Evolutionary conservation across 2,113 vertebrate species (phyloP), one percentile per base, ranked within the genome.

Genomic region (Psilopogon haemacephalus): DNA sequence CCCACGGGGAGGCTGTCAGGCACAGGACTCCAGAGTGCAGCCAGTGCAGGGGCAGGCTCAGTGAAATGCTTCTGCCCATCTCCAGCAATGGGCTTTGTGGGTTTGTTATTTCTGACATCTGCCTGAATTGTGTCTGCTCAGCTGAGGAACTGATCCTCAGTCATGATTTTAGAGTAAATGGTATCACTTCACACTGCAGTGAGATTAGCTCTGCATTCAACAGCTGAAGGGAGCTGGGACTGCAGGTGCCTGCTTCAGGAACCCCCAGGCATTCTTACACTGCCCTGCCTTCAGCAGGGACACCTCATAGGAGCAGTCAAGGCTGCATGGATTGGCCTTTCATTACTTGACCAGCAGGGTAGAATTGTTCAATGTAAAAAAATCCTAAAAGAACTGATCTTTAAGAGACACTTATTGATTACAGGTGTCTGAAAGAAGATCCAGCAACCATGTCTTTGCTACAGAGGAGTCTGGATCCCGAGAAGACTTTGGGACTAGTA

Each of bases 351-450:
- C 8, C 60, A 44, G 59, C 26, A 9, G 2, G 16, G 54, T 62
- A 58, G 44, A 65, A 32, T 33, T 69, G 20, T 62, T 75, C 10
- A 14, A 8, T 40, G 28, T 33, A 6, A 58, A 64, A 64, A 67
- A 62, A 18, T 1, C 23, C 15, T 6, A 20, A 63, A 44, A 23
- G 5, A 7, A 20, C 30, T 44, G 4, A 15, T 68, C 92, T 85
- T 79, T 70, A 8, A 88, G 21, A 58, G 21, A 14, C 77, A 68
- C 24, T 76, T 86, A 1, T 81, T 91, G 15, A 80, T 40, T 69
- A 55, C 92, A 99, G 99, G 99, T 99, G 99, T 98, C 97, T 99
- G 96, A 99, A 99, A 93, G 99, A 99, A 97, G 99, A 99, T 91
- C 99, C 99, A 18, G 99, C 99, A 70, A 99, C 99, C 3, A 99